These are phyloP conservation scores for cattle (Bos taurus) DNA, from an alignment of 2,113 vertebrate genomes.

Conservation along the genomic window ARS-UCD2.0 NC_037339.1:79359501-79360000, in stretches of 20 bases:
- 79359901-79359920: background rate
- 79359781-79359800: background rate
- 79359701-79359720: background rate
- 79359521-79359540: background rate
- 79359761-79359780: background rate
- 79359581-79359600: background rate
- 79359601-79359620: background rate
- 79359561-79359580: background rate
- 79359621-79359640: background rate
- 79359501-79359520: background rate
- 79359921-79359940: background rate
- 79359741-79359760: background rate
- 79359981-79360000: background rate
- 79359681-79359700: background rate
- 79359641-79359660: background rate
- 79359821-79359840: background rate
- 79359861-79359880: background rate
- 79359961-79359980: background rate
- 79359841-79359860: background rate
- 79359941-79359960: background rate
- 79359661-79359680: background rate
- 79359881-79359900: background rate
- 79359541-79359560: background rate
- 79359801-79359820: background rate
- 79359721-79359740: background rate